phyloP scores from a whole-genome alignment of 2,888 invertebrate species.

The Caenorhabditis drosophilae region DNA sequence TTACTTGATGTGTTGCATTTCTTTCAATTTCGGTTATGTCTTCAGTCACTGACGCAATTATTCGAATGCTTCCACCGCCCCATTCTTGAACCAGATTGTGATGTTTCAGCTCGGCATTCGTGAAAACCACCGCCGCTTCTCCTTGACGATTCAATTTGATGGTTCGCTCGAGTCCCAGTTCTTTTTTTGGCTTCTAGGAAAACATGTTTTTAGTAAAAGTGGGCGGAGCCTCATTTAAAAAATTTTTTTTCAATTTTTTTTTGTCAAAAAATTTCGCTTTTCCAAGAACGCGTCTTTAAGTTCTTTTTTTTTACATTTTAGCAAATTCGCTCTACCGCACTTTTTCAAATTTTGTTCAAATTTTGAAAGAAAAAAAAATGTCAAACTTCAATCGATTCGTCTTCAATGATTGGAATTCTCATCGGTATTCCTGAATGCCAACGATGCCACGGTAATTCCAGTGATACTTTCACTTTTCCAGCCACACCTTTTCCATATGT shows the following conservation, averaged over 20 bases:
- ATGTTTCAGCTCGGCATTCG: constrained; percentile 63
- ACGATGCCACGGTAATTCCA: constrained; percentile 57
- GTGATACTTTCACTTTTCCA: constrained; percentile 71
- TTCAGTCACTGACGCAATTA: constrained; percentile 89
- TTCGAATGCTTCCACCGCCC: constrained; percentile 74
- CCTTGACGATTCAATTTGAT: constrained; percentile 64
- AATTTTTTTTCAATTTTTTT: no score
- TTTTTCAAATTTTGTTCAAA: neutral
- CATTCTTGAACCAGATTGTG: constrained; percentile 51
- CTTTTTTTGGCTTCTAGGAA: constrained; percentile 52
- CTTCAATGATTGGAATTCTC: no score
- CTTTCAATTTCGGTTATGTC: constrained; percentile 76
- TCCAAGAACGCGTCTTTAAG: no score
- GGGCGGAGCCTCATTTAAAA: no score
- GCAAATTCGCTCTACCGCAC: no score
- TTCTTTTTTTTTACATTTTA: no score
- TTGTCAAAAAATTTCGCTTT: no score
- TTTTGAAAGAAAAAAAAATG: neutral
- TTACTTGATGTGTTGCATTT: constrained; percentile 71
- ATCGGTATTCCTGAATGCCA: constrained; percentile 34
- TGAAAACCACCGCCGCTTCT: constrained; percentile 63
- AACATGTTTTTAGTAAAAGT: no score
- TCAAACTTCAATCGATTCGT: no score
- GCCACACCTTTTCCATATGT: constrained; percentile 76
- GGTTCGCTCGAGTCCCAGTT: constrained; percentile 60